Conservation (phyloP, 37 sponge, comb jelly and placozoan genomes). For the Chondrosia reniformis region DNA sequence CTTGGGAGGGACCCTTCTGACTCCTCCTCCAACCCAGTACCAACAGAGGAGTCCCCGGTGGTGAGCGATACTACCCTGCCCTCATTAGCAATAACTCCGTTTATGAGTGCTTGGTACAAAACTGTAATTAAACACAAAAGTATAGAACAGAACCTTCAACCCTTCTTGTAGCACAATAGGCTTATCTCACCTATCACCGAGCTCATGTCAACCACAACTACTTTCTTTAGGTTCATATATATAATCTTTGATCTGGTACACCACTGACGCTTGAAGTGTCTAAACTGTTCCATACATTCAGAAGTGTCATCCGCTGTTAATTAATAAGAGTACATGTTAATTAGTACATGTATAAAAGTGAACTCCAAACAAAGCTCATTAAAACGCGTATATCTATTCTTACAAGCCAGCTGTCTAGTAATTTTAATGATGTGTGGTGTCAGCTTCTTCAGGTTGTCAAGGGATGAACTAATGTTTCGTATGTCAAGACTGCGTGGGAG, state of each 20-base stretch:
- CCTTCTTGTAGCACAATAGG: neutral
- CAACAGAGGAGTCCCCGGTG: neutral
- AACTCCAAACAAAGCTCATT: neutral
- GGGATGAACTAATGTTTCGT: conserved; percentile 8
- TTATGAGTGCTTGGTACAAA: conserved; percentile 5
- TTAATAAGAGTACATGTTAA: neutral
- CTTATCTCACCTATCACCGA: conserved; percentile 49
- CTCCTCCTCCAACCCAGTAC: neutral
- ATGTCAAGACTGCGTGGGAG: conserved; percentile 7
- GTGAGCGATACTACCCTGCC: neutral
- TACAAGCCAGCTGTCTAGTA: conserved; percentile 50
- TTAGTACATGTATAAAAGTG: neutral
- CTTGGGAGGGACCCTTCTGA: conserved; percentile 13
- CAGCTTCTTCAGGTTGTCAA: conserved; percentile 56
- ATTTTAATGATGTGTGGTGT: conserved; percentile 58
- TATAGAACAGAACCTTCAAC: neutral
- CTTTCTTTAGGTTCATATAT: conserved; percentile 32
- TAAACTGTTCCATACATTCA: conserved; percentile 62
- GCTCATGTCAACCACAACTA: conserved; percentile 32
- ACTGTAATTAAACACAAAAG: neutral
- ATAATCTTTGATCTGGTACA: conserved; percentile 66
- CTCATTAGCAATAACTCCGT: neutral
- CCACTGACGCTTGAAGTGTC: conserved; percentile 80
- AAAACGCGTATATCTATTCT: neutral
- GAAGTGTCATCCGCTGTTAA: conserved; percentile 33